Conservation (phyloP, 2,888 invertebrate species). For the Pomacea canaliculata region DNA sequence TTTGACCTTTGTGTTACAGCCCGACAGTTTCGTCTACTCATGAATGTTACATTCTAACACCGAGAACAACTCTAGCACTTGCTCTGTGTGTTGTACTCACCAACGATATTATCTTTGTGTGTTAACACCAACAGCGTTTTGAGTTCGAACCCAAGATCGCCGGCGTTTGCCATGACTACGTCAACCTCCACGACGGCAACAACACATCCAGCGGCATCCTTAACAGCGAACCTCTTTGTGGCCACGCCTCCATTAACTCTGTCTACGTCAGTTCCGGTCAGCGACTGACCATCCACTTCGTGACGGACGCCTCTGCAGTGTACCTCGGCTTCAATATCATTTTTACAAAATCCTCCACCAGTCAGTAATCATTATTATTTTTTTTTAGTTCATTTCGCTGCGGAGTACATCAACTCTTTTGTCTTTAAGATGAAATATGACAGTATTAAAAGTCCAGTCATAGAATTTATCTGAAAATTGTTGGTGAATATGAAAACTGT, state of each 20-base stretch:
- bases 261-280: conserved; percentile 26
- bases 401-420: no score
- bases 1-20: no score
- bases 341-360: conserved; percentile 22
- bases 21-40: no score
- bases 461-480: no score
- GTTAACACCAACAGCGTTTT: conserved; percentile 20
- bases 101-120: no score
- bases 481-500: no score
- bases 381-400: no score
- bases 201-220: conserved; percentile 19
- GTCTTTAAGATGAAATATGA: no score
- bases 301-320: conserved; percentile 29
- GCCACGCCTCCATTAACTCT: conserved; percentile 18
- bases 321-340: conserved; percentile 32
- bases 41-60: no score
- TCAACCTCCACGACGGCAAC: conserved; percentile 32
- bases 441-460: no score
- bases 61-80: no score
- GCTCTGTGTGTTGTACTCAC: no score
- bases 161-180: conserved; percentile 33
- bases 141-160: conserved; percentile 29
- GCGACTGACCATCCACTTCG: conserved; percentile 27
- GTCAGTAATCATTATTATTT: conserved; percentile 15
- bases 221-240: conserved; percentile 29